Base-by-base conservation (phyloP, 2,797 vertebrate genomes). In the Emydoidea blandingii region DNA sequence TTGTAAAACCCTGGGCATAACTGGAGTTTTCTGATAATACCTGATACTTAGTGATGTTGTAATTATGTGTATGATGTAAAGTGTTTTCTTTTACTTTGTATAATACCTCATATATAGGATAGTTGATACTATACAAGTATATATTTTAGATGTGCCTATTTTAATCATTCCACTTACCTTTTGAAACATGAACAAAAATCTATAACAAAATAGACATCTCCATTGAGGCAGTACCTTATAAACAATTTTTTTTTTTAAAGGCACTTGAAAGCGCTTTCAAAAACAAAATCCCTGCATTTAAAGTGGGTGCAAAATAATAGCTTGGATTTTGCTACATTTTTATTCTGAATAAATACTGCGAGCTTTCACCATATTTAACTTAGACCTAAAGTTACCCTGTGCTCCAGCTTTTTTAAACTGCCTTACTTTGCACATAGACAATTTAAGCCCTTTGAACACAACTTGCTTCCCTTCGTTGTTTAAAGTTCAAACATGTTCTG, bases 361-460 rank as follows among this genome's bases (percentile, higher is more conserved):
- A 95, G 92, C 90, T 96, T 95, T 86, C 94, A 95, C 96, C 14
- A 0, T 53, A 27, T 90, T 90, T 76, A 90, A 79, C 37, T 89
- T 95, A 96, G 81, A 92, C 88, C 88, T 68, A 93, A 54, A 95
- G 88, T 79, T 95, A 95, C 93, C 84, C 95, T 85, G 65, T 95
- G 92, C 94, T 94, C 79, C 81, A 90, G 92, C 88, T 92, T 96
- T 96, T 96, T 97, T 91, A 95, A 92, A 92, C 89, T 94, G n/a
- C 49, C 79, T 93, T 94, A 95, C 94, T 95, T 90, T 95, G 81
- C 95, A 96, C 97, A 96, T 95, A 97, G 82, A 52, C 88, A 91
- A 65, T 89, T 96, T 88, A 96, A 91, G 95, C 87, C 54, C 92
- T 96, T 96, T 93, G 91, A 97, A 95, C 84, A 88, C 92, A 68